These are phyloP conservation scores for Saccopteryx bilineata DNA, from an alignment of 2,113 vertebrate species.

Conservation along the genomic window DNA sequence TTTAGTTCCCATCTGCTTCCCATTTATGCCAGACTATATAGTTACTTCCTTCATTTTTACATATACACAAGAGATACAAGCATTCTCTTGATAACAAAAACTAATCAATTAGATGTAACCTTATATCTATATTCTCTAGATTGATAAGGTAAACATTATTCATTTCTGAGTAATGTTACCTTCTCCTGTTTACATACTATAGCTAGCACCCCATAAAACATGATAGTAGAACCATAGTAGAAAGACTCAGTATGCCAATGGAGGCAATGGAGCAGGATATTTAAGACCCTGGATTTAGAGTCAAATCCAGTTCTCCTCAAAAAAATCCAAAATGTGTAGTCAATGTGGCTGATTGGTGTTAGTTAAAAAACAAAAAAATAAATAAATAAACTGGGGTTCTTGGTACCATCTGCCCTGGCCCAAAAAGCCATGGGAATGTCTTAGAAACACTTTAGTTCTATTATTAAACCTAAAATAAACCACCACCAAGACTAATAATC, in stretches of 20 bases:
- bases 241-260: not conserved
- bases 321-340: conserved; percentile 19
- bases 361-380: not conserved
- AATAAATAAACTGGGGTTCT: not conserved
- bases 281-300: not conserved
- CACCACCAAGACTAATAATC: conserved; percentile 53
- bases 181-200: not conserved
- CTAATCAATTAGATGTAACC: conserved; percentile 7
- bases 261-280: not conserved
- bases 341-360: not conserved
- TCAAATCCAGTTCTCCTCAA: not conserved
- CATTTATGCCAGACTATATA: not conserved
- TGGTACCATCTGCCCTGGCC: not conserved
- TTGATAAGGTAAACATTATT: conserved; percentile 8
- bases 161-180: not conserved
- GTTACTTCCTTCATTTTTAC: conserved; percentile 36
- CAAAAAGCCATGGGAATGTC: not conserved
- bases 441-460: conserved; percentile 25
- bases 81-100: conserved; percentile 17
- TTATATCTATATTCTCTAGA: not conserved
- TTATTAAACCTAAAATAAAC: conserved; percentile 49
- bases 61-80: not conserved
- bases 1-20: not conserved
- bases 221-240: not conserved
- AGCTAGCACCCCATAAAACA: not conserved